Base-by-base conservation (phyloP, 53 echinoderm and acorn worm genomes). In the Crossaster papposus region DNA sequence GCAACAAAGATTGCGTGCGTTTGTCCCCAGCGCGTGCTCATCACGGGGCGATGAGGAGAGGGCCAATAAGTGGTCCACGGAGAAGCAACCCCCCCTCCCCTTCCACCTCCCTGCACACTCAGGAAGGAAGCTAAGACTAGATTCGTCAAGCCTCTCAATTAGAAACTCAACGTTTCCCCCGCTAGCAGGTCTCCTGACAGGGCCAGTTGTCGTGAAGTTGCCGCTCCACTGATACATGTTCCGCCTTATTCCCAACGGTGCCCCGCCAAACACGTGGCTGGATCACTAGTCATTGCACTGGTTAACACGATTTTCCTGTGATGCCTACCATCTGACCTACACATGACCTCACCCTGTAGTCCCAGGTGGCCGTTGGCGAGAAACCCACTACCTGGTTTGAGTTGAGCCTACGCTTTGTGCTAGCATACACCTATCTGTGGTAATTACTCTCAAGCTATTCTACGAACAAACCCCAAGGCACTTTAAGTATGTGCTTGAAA, bases 71-170 rank as follows among this genome's bases (percentile, higher is more conserved):
- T 82, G 62, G 81, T 81, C 63, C 81, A 18, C 23, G 65, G 62
- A 81, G 81, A 4, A 17, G 33, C 70, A 44, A 5, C 9, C 44
- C 44, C 5, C 44, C 44, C 44, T 9, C 38, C 38, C 38, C 38
- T 7, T 7, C 44, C 44, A n/a, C 44, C 44, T 44, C 44, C 70
- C 29, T 12, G 74, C 35, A 35, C 68, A 82, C 72, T 84, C 84
- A 84, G 84, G 84, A 84, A 84, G 84, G 84, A 84, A 84, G 52
- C 73, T 20, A 30, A 65, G 65, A 71, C 72, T 50, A 51, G 84
- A 84, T 84, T 84, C 73, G 84, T 84, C 84, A 84, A 84, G 84
- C 84, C 44, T 84, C 71, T 84, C 84, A 84, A 84, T 84, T 84
- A 84, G 51, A 84, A 72, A 84, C 84, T 72, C 84, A 24, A 72